Percentiles rank a stretch among this genome's conserved stretches.
Conservation (phyloP, 2,797 vertebrate genomes). For the Spinus olivaceus region DNA sequence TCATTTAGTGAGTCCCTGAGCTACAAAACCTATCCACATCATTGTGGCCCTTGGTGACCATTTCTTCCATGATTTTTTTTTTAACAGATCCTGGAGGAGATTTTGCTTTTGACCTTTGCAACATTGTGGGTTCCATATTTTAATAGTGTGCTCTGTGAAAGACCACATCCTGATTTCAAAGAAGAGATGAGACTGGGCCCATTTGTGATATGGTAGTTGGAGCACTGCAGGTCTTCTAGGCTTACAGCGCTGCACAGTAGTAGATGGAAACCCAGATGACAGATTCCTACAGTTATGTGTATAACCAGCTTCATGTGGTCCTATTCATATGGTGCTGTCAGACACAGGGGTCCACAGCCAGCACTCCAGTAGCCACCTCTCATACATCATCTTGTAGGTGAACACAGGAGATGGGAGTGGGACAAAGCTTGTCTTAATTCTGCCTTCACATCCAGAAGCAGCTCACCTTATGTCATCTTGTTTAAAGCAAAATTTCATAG, state of each 20-base stretch:
- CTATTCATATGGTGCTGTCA: not conserved
- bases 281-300: not conserved
- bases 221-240: not conserved
- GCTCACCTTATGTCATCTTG: not conserved
- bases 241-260: not conserved
- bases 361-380: not conserved
- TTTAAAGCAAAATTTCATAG: not conserved
- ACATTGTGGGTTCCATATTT: not conserved
- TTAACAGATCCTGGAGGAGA: not conserved
- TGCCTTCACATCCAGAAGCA: not conserved
- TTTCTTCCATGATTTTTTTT: not conserved
- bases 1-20: not conserved
- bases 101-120: not conserved
- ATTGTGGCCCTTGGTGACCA: not conserved
- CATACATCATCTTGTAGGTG: not conserved
- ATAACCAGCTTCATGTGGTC: not conserved
- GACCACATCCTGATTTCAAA: not conserved
- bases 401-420: not conserved
- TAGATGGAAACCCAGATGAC: not conserved
- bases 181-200: not conserved
- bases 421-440: not conserved
- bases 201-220: not conserved
- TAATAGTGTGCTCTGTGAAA: not conserved
- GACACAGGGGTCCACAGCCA: not conserved
- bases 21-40: not conserved